Evolutionary conservation across 2,797 vertebrate species (phyloP).

Genomic region (Parauchenoglanis punctatus): DNA sequence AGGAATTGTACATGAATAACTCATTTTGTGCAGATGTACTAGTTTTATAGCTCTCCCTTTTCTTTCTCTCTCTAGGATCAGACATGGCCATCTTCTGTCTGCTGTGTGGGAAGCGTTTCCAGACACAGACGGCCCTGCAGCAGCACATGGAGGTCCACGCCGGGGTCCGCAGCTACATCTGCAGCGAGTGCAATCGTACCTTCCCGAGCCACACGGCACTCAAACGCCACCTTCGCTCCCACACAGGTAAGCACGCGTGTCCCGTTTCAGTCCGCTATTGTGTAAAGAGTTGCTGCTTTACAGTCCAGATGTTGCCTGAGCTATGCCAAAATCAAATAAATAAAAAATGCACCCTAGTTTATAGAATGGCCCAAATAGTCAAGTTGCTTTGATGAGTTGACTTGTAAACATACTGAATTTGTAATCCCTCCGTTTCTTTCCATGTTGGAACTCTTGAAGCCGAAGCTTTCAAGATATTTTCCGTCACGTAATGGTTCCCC

Average conservation of each 20-base stretch:
- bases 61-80: conserved; percentile 76
- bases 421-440: conserved; percentile 34
- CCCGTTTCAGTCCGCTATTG: background rate
- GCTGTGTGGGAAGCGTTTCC: conserved; percentile 97
- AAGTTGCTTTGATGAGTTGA: conserved; percentile 32
- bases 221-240: conserved; percentile 96
- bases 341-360: conserved; percentile 45
- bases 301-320: conserved; percentile 84
- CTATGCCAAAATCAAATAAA: conserved; percentile 82
- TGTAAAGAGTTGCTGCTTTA: background rate
- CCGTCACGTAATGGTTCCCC: background rate
- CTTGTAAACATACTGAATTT: conserved; percentile 41
- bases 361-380: conserved; percentile 41
- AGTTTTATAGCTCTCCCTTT: background rate
- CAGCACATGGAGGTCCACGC: conserved; percentile 99
- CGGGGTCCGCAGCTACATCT: conserved; percentile 97
- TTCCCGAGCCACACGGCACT: conserved; percentile 98
- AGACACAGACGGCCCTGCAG: conserved; percentile 96
- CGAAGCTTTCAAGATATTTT: conserved; percentile 35
- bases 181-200: conserved; percentile 97
- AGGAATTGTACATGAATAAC: background rate
- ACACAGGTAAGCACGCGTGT: conserved; percentile 81
- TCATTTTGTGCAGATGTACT: background rate
- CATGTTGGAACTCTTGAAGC: background rate
- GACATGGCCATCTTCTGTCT: conserved; percentile 99